Evolutionary conservation across 2,113 vertebrate species (phyloP).

Genomic region (Copsychus sechellarum): DNA sequence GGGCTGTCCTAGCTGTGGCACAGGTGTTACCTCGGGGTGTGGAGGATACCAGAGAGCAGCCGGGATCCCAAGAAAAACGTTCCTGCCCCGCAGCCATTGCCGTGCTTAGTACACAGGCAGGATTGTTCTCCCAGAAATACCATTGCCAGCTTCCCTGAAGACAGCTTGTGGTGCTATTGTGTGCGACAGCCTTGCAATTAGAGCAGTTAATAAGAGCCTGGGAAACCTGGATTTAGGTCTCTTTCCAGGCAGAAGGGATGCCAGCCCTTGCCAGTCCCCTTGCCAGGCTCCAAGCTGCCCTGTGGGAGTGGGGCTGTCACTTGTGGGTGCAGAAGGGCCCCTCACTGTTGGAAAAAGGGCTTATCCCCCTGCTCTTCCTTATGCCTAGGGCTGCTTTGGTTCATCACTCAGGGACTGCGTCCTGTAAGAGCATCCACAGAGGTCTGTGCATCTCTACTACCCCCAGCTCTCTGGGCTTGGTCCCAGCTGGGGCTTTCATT

Average conservation of each 20-base stretch:
- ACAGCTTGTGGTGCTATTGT: background rate
- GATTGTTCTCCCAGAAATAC: background rate
- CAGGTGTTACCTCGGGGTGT: rapidly evolving
- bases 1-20: background rate
- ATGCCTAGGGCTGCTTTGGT: background rate
- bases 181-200: background rate
- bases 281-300: background rate
- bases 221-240: background rate
- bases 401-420: background rate
- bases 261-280: background rate
- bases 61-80: background rate
- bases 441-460: background rate
- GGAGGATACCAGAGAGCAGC: background rate
- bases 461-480: background rate
- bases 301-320: background rate
- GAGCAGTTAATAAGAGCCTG: background rate
- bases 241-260: background rate
- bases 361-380: background rate
- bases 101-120: background rate
- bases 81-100: background rate
- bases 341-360: rapidly evolving
- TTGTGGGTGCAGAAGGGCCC: background rate
- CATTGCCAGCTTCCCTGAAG: background rate
- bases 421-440: rapidly evolving
- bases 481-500: background rate